Conservation (phyloP, 64 coral and sea anemone species). For the Porites australiensis region DNA sequence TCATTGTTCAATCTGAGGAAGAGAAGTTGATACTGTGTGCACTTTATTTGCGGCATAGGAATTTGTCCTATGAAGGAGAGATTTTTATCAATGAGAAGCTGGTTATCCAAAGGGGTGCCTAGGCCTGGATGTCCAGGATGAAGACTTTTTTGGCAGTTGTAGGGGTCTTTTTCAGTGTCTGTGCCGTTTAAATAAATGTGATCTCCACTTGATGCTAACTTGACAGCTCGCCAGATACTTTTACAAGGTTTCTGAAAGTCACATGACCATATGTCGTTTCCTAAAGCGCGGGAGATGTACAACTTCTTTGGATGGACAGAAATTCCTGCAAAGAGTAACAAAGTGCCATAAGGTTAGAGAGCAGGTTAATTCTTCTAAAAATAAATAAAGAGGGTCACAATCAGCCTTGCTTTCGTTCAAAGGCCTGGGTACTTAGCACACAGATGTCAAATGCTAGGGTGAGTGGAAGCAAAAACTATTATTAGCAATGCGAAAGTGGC, state of each 20-base stretch:
- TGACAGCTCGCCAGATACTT: slow-evolving; percentile 60
- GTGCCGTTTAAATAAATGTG: slow-evolving; percentile 60
- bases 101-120: no score
- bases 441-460: no score
- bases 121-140: slow-evolving; percentile 11
- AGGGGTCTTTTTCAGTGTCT: slow-evolving; percentile 46
- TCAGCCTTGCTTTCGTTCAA: no score
- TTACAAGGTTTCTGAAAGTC: slow-evolving; percentile 46
- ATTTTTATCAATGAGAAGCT: slow-evolving; percentile 48
- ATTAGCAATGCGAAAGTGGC: no score
- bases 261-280: slow-evolving; percentile 58
- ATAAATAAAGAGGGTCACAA: no score
- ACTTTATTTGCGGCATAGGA: neutral
- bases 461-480: no score
- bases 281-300: slow-evolving; percentile 26
- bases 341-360: neutral
- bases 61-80: slow-evolving; percentile 40
- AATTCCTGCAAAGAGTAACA: neutral
- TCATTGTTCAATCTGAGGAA: neutral
- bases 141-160: slow-evolving; percentile 22
- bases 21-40: neutral
- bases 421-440: no score
- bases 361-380: no score
- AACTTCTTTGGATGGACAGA: neutral
- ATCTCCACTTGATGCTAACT: neutral